Percentiles rank a stretch among this genome's conserved stretches.
Evolutionary conservation across 2,797 vertebrate species (phyloP).

Genomic region (Sardinella longiceps): DNA sequence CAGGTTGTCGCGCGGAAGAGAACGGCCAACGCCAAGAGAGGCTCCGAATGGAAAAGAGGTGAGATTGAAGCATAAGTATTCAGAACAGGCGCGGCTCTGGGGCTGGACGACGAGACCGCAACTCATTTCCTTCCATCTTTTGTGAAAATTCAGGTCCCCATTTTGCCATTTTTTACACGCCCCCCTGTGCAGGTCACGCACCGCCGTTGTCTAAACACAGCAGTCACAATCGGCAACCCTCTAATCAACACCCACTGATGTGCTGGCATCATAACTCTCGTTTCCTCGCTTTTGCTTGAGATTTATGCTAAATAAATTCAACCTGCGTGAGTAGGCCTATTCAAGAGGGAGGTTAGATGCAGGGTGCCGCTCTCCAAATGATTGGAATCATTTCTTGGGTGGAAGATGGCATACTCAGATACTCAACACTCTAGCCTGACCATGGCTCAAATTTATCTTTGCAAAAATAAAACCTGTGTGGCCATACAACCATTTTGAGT

Average conservation of each 20-base stretch:
- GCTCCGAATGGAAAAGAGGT: neutral
- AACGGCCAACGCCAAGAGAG: neutral
- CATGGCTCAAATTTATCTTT: neutral
- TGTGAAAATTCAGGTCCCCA: too few species aligned
- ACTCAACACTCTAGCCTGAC: neutral
- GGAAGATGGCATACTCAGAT: neutral
- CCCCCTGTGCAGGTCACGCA: neutral
- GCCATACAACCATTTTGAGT: neutral
- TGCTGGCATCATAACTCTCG: neutral
- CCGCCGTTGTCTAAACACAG: neutral
- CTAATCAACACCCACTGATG: conserved; percentile 13
- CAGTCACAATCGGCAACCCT: neutral
- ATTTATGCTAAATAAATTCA: conserved; percentile 20
- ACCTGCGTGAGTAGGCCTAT: neutral
- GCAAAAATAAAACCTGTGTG: neutral
- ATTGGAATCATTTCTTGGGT: conserved; percentile 11
- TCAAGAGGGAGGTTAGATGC: neutral
- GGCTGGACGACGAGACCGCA: neutral
- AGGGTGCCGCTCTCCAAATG: neutral
- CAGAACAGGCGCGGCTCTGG: neutral
- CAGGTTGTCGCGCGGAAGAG: conserved; percentile 47
- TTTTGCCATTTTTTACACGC: neutral
- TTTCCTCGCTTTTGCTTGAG: neutral
- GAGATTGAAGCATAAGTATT: neutral
- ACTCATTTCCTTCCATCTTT: neutral